A percentile compares a stretch with the other conserved stretches of the same genome.
These are phyloP conservation scores for Grus americana DNA, from an alignment of 2,113 vertebrate species.

Conservation along the genomic window DNA sequence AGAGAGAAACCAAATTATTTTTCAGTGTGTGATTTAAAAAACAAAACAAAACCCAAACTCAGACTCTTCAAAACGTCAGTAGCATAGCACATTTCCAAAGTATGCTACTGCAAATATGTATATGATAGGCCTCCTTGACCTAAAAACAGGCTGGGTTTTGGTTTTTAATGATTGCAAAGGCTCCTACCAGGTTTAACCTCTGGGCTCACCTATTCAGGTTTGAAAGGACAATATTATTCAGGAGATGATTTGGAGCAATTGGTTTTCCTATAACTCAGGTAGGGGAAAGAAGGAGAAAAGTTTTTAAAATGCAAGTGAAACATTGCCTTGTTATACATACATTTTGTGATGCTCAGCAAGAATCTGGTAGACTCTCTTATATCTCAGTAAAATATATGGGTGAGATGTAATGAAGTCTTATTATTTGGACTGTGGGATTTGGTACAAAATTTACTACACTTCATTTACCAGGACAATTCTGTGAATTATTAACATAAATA, in stretches of 20 bases:
- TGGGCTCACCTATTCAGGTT: not conserved
- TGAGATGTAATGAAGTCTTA: not conserved
- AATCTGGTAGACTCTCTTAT: not conserved
- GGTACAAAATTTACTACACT: not conserved
- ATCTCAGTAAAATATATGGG: not conserved
- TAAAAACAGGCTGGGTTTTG: not conserved
- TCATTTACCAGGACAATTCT: not conserved
- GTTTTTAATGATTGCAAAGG: not conserved
- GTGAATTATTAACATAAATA: not conserved
- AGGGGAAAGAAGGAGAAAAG: not conserved
- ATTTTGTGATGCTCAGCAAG: not conserved
- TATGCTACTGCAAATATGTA: not conserved
- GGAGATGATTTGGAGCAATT: not conserved
- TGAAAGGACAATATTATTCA: not conserved
- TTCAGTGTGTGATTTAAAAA: not conserved
- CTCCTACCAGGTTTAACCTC: not conserved
- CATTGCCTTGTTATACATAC: not conserved
- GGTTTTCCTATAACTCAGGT: accelerated
- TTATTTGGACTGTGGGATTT: not conserved
- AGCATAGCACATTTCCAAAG: not conserved
- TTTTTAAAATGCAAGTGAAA: not conserved
- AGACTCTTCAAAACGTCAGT: not conserved
- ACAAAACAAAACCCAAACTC: not conserved
- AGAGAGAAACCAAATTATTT: not conserved
- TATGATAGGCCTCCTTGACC: not conserved